Evolutionary conservation across 2,888 invertebrate species (phyloP).

Genomic region (Diarsia mendica): DNA sequence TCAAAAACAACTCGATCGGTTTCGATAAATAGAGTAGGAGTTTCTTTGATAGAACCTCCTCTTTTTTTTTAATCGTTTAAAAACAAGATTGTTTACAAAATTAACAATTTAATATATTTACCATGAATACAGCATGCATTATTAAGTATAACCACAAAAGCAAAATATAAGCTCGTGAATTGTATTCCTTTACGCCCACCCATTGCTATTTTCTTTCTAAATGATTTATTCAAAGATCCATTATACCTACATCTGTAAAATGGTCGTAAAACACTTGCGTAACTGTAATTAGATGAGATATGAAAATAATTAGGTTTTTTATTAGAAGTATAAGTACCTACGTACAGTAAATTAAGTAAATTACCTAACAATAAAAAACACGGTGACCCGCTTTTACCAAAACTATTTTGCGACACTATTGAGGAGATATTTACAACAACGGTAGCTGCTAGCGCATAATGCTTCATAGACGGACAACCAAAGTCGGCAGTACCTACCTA

Average conservation of each 20-base stretch:
- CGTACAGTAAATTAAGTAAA: slow-evolving; percentile 39
- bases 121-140: slow-evolving; percentile 39
- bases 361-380: slow-evolving; percentile 30
- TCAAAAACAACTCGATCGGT: no score
- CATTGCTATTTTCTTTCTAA: slow-evolving; percentile 45
- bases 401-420: no score
- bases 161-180: slow-evolving; percentile 42
- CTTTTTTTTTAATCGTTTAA: no score
- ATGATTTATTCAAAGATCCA: slow-evolving; percentile 24
- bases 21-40: no score
- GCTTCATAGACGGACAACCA: no score
- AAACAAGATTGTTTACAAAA: not conserved
- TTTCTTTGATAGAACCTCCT: no score
- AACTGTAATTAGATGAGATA: slow-evolving; percentile 47
- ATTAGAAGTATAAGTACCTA: slow-evolving; percentile 21
- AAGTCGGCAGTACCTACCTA: no score
- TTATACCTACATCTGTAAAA: slow-evolving; percentile 38
- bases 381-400: no score
- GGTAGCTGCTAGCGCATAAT: no score
- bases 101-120: slow-evolving; percentile 46
- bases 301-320: slow-evolving; percentile 50
- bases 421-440: no score
- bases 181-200: slow-evolving; percentile 37
- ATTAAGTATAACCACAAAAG: slow-evolving; percentile 37
- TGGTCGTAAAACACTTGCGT: slow-evolving; percentile 44